Evolutionary conservation across 2,888 invertebrate genomes (phyloP), one percentile per base, ranked within the genome.

Genomic region (Psylliodes chrysocephalus): DNA sequence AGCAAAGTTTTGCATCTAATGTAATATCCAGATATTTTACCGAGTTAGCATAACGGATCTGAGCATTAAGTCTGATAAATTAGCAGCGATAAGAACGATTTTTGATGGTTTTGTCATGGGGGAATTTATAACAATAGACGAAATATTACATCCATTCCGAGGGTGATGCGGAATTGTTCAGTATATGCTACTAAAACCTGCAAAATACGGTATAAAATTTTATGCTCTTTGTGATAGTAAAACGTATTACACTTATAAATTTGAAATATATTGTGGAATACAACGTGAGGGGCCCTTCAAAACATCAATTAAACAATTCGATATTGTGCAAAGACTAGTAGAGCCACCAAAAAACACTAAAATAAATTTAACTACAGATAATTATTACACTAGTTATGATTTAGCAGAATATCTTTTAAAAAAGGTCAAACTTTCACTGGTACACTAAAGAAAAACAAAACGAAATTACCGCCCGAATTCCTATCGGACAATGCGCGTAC

Each of bases 341-440:
- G 35, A 33, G 28, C 71, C 67, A 14, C 62, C 70, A 46, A 54
- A 71, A 68, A 60, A 66, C 5, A 57, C 60, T 14, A 68, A 69
- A 8, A 66, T 70, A 64, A 72, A 73, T 62, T 18, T 73, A 6
- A 72, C 72, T 10, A 46, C 66, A 3, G 64, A 71, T 52, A 70
- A 71, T 46, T 68, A 63, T 52, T 68, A 70, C 35, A 68, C 54
- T 14, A 68, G 65, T 57, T 33, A 33, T 33, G 2, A 6, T 33
- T 33, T 33, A 33, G 33, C 2, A 10, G 33, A 33, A 33, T 3
- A 33, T 33, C 33, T 33, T 6, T 10, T 33, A n/a, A 6, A 33
- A n/a, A 33, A 33, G 33, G 10, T 2, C 33, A 10, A 8, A 33
- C 10, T 10, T n/a, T 5, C 2, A 5, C 8, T 10, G 33, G 33